These are phyloP conservation scores for Aphelinus atriplicis DNA, from an alignment of 1,140 invertebrate species.

Conservation along the genomic window DNA sequence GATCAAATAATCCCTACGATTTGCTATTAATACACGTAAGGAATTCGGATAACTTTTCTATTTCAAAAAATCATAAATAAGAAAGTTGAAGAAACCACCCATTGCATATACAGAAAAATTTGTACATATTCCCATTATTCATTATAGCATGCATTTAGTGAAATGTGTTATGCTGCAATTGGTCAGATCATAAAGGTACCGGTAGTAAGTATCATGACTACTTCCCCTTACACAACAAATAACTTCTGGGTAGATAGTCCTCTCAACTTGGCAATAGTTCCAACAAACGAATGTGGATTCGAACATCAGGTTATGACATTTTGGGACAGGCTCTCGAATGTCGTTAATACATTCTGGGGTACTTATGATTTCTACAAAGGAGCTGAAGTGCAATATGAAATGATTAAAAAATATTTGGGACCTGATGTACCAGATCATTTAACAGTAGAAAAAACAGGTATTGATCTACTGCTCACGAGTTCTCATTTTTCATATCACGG, in stretches of 20 bases:
- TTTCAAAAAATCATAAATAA: neutral
- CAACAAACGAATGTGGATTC: slow-evolving; percentile 66
- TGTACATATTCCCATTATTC: neutral
- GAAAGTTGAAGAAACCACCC: too few species aligned
- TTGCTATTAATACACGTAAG: slow-evolving; percentile 48
- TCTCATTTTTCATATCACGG: slow-evolving; percentile 66
- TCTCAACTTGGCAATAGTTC: slow-evolving; percentile 69
- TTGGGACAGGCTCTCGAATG: slow-evolving; percentile 4
- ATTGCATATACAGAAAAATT: neutral
- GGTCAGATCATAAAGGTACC: slow-evolving; percentile 69
- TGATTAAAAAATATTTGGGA: slow-evolving; percentile 58
- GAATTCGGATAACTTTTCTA: neutral
- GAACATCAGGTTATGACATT: slow-evolving; percentile 51
- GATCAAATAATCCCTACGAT: slow-evolving; percentile 49
- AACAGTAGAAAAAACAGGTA: slow-evolving; percentile 54
- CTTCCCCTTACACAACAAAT: slow-evolving; percentile 69
- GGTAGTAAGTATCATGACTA: slow-evolving; percentile 69
- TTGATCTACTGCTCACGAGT: slow-evolving; percentile 68
- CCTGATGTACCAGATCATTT: slow-evolving; percentile 52
- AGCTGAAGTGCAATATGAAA: neutral
- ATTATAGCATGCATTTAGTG: neutral
- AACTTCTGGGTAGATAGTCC: slow-evolving; percentile 71
- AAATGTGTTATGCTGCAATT: slow-evolving; percentile 63
- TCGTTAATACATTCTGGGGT: neutral
- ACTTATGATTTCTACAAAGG: neutral